Base-by-base conservation (phyloP, 2,113 vertebrate genomes). In the Pontoporia blainvillei region DNA sequence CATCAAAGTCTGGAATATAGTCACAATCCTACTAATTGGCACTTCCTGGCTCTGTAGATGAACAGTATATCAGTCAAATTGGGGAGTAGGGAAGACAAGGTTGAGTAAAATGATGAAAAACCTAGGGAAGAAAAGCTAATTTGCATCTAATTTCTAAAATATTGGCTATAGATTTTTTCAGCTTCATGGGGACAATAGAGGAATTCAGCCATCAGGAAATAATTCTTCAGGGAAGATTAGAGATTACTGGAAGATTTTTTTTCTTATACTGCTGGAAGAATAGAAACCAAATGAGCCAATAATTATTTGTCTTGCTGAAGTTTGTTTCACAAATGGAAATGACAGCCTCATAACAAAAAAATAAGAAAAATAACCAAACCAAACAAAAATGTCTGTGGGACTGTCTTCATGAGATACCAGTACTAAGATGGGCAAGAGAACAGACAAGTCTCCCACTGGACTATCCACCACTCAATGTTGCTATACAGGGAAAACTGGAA, bases 101-200 rank as follows among this genome's bases (percentile, higher is more conserved):
- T 59, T 75, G 69, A 96, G 57, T 54, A 61, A 83, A 89, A 96
- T 73, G 78, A 90, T 93, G 75, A 94, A 97, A 90, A 34, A 86
- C 44, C 44, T 59, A 44, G 67, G 41, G 49, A 84, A 95, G 44
- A 27, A 92, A 92, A 84, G 44, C 64, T 96, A 94, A 96, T 97
- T 96, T 89, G 36, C 89, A 90, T 83, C 78, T 96, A 89, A 96
- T 97, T 94, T 96, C 92, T 92, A 92, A 97, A 95, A 83, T 92
- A 81, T 83, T 95, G 87, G 73, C 64, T 91, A 94, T 87, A 96
- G 84, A 97, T 97, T 92, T 96, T 79, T 87, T 96, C 83, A 93
- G 95, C 84, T 97, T 97, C 57, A 39, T 49, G 39, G 78, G 73
- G 64, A 93, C 78, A 93, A 54, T 67, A 71, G 90, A 94, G 78